Evolutionary conservation across 2,888 invertebrate species (phyloP).

Genomic region (Hipparchia semele): DNA sequence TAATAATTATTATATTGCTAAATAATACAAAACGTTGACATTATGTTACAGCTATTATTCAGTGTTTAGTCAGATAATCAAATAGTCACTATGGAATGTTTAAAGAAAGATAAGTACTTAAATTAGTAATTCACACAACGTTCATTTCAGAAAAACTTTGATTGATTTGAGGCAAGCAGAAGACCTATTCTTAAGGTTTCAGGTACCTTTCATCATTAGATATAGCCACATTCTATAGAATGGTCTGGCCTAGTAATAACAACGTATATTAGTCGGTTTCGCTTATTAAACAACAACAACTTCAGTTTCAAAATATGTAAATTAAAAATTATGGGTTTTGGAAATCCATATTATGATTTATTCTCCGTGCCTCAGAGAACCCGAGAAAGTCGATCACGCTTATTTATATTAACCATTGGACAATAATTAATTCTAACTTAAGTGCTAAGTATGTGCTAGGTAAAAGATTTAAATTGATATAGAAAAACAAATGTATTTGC

Average conservation of each 20-base stretch:
- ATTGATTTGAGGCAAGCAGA: too few species aligned
- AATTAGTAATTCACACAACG: background rate
- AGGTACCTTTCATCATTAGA: too few species aligned
- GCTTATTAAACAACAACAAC: background rate
- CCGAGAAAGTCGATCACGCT: too few species aligned
- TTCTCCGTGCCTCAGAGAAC: too few species aligned
- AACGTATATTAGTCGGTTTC: background rate
- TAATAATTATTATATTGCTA: background rate
- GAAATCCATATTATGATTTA: too few species aligned
- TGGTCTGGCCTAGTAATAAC: background rate
- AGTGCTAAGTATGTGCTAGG: too few species aligned
- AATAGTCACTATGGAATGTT: background rate
- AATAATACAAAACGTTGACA: background rate
- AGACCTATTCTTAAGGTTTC: too few species aligned
- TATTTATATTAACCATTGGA: too few species aligned
- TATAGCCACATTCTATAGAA: background rate
- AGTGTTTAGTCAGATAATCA: background rate
- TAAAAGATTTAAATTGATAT: too few species aligned
- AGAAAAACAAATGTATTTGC: too few species aligned
- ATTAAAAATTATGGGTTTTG: background rate
- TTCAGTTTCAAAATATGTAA: background rate
- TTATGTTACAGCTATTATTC: background rate
- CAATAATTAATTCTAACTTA: too few species aligned
- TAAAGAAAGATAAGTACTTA: background rate
- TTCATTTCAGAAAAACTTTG: background rate